These are phyloP conservation scores for Crenichthys baileyi DNA, from an alignment of 2,797 vertebrate species.

Conservation along the genomic window DNA sequence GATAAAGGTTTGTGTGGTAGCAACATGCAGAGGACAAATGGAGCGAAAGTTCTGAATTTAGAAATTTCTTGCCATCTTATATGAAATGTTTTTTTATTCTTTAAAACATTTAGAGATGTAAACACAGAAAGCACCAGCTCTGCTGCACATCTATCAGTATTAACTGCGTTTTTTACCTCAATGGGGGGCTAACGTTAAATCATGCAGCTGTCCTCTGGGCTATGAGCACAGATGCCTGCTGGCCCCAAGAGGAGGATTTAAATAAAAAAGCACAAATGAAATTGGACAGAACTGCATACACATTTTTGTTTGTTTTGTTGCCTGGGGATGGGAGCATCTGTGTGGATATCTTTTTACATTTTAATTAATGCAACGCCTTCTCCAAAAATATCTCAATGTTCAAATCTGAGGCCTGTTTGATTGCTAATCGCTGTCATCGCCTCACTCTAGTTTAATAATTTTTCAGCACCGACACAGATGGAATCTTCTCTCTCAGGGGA, in stretches of 20 bases:
- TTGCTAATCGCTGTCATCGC: slow-evolving; percentile 10
- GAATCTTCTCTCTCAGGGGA: slow-evolving; percentile 8
- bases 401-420: slow-evolving; percentile 11
- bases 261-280: slow-evolving; percentile 33
- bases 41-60: not conserved
- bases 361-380: slow-evolving; percentile 26
- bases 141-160: slow-evolving; percentile 5
- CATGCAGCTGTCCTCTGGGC: slow-evolving; percentile 39
- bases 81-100: not conserved
- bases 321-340: slow-evolving; percentile 5
- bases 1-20: not conserved
- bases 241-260: slow-evolving; percentile 35
- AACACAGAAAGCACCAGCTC: not conserved
- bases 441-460: slow-evolving; percentile 9
- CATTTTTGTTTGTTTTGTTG: slow-evolving; percentile 16
- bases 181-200: slow-evolving; percentile 41
- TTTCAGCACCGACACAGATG: slow-evolving; percentile 11
- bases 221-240: slow-evolving; percentile 59
- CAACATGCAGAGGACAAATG: not conserved
- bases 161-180: slow-evolving; percentile 17
- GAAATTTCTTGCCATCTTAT: not conserved
- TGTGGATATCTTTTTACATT: slow-evolving; percentile 26
- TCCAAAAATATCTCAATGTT: slow-evolving; percentile 19
- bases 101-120: not conserved
- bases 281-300: slow-evolving; percentile 20